These are phyloP conservation scores for Melipona quadrifasciata DNA, from an alignment of 1,140 invertebrate genomes.

Conservation along the genomic window DNA sequence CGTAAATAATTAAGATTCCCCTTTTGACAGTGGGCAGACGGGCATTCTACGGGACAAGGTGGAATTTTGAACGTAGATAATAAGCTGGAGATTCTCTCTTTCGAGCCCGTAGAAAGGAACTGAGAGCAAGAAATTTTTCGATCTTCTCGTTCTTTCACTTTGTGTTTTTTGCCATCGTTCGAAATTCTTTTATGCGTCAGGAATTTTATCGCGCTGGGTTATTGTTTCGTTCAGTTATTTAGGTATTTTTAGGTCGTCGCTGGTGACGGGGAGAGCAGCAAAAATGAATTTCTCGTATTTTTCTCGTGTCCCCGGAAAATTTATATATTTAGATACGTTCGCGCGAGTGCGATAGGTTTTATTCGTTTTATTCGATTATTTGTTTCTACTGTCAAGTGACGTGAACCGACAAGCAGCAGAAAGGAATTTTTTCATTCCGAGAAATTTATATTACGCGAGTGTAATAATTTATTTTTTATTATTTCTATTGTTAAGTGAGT, in stretches of 20 bases:
- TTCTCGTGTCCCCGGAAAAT: too few relatives aligned
- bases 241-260: too few relatives aligned
- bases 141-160: too few relatives aligned
- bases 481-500: not conserved
- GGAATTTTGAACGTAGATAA: not conserved
- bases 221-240: too few relatives aligned
- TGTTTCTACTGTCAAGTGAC: not conserved
- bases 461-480: too few relatives aligned
- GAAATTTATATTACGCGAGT: too few relatives aligned
- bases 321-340: too few relatives aligned
- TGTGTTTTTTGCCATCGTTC: too few relatives aligned
- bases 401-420: not conserved
- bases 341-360: not conserved
- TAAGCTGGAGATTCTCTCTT: not conserved
- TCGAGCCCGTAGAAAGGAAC: too few relatives aligned
- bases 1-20: constrained; percentile 9
- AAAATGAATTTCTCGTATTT: not conserved
- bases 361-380: not conserved
- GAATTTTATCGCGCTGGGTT: too few relatives aligned
- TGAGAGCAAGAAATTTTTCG: too few relatives aligned
- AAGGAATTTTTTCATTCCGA: not conserved
- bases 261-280: not conserved
- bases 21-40: not conserved
- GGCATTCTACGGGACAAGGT: not conserved
- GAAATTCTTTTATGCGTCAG: too few relatives aligned